Conservation (phyloP, 2,888 invertebrate species). For the Acleris laterana region DNA sequence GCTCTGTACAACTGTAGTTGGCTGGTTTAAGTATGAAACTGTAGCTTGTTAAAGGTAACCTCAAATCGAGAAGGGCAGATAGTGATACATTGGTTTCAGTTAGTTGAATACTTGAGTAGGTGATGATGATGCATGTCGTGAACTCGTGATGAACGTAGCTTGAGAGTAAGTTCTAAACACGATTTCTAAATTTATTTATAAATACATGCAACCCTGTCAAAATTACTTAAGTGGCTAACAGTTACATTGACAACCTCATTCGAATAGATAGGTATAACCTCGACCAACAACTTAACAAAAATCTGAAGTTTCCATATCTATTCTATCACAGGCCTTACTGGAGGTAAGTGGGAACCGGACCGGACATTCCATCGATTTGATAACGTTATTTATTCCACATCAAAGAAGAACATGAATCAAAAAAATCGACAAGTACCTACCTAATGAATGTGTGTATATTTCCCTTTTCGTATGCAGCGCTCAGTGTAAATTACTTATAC, state of each 20-base stretch:
- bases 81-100: conserved; percentile 22
- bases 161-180: neutral
- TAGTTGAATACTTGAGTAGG: conserved; percentile 5
- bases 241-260: no score
- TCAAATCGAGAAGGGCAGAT: conserved; percentile 37
- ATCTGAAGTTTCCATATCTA: no score
- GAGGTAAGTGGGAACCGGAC: no score
- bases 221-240: no score
- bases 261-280: no score
- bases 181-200: neutral
- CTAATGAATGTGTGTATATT: neutral
- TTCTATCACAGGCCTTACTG: no score
- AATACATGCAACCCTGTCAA: no score
- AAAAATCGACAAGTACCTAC: neutral
- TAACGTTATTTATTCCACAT: no score
- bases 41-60: conserved; percentile 41
- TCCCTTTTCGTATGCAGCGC: conserved; percentile 5
- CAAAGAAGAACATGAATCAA: neutral
- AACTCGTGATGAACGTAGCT: neutral
- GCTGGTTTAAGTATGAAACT: conserved; percentile 39
- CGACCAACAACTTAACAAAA: no score
- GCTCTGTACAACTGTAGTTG: conserved; percentile 39
- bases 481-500: conserved; percentile 39
- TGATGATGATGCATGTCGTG: neutral
- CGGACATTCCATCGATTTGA: no score